Evolutionary conservation across 1,140 invertebrate genomes (phyloP).

Genomic region (Nebria ingens): DNA sequence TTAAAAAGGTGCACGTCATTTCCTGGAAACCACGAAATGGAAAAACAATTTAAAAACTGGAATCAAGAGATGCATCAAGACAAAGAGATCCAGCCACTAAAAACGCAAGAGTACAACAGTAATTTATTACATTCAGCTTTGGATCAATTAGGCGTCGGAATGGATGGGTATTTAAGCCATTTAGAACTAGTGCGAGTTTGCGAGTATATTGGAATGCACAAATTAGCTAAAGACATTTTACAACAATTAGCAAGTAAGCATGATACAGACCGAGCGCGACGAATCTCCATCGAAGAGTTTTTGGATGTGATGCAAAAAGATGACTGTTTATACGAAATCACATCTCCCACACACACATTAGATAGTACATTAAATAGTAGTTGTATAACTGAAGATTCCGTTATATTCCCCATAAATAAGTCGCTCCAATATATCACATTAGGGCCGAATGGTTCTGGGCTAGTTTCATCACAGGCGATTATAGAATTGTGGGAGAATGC

Average conservation of each 20-base stretch:
- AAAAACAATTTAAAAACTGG: not conserved
- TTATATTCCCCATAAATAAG: slow-evolving; percentile 27
- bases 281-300: slow-evolving; percentile 58
- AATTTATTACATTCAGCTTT: slow-evolving; percentile 43
- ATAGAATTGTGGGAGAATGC: slow-evolving; percentile 63
- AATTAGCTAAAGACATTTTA: slow-evolving; percentile 47
- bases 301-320: slow-evolving; percentile 48
- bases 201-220: slow-evolving; percentile 50
- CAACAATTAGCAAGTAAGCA: slow-evolving; percentile 56
- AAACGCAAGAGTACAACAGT: slow-evolving; percentile 14
- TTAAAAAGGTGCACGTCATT: slow-evolving; percentile 41
- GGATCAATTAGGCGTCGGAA: slow-evolving; percentile 46
- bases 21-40: slow-evolving; percentile 28
- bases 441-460: slow-evolving; percentile 31
- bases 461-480: slow-evolving; percentile 38
- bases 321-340: slow-evolving; percentile 32
- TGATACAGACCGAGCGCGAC: slow-evolving; percentile 50
- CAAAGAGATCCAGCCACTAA: slow-evolving; percentile 16
- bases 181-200: slow-evolving; percentile 48
- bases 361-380: slow-evolving; percentile 23
- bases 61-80: not conserved
- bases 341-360: slow-evolving; percentile 26
- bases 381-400: slow-evolving; percentile 22
- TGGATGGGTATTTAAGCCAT: slow-evolving; percentile 48
- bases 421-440: slow-evolving; percentile 28